phyloP scores from a whole-genome alignment of 2,797 vertebrate species.

The Sebastes taczanowskii region DNA sequence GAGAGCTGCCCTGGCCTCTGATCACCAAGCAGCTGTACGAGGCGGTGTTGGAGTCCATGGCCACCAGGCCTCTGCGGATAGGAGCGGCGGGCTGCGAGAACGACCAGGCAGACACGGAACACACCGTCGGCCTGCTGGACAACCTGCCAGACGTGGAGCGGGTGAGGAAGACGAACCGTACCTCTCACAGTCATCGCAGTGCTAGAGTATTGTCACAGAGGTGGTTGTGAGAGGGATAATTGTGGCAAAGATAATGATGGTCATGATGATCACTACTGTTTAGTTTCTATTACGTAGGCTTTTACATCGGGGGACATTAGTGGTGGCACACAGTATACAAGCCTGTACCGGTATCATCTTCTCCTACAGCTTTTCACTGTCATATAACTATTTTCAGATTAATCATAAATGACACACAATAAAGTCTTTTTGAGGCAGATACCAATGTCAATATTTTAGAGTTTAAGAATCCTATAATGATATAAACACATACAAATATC shows the following conservation, averaged over 20 bases:
- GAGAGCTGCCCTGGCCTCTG: conserved; percentile 94
- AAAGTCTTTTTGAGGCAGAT: neutral
- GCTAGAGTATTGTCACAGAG: neutral
- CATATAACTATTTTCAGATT: neutral
- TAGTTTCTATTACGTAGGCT: neutral
- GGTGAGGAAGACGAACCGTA: conserved; percentile 77
- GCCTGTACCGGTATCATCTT: neutral
- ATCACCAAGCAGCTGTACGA: conserved; percentile 95
- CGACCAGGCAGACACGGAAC: conserved; percentile 85
- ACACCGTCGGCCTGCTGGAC: conserved; percentile 88
- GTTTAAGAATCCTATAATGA: neutral
- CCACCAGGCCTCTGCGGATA: conserved; percentile 89
- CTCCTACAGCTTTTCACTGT: neutral
- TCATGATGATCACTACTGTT: conserved; percentile 23
- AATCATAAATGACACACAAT: neutral
- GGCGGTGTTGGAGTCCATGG: conserved; percentile 91
- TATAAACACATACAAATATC: neutral
- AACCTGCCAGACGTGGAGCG: conserved; percentile 92
- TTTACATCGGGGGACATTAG: neutral
- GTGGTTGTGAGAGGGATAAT: conserved; percentile 13
- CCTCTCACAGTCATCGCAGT: neutral
- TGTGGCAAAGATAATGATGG: conserved; percentile 35
- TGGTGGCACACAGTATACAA: neutral
- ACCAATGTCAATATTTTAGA: neutral
- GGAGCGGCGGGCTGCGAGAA: conserved; percentile 89